Evolutionary conservation across 1,140 invertebrate genomes (phyloP).

Genomic region (Temnothorax curvispinosus): DNA sequence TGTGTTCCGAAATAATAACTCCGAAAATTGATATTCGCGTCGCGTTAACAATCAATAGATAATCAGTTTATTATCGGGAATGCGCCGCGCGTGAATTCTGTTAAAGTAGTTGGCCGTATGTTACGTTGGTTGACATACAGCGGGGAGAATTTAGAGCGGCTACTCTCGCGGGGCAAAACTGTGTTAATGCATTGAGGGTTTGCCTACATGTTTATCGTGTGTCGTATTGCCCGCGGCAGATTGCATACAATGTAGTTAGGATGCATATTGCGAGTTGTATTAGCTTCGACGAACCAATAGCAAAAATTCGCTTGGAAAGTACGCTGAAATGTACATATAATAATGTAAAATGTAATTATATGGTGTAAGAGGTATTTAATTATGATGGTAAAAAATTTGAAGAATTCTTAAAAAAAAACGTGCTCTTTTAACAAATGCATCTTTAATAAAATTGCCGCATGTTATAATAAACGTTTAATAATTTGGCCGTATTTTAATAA

Average conservation of each 20-base stretch:
- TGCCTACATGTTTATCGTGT: slow-evolving; percentile 41
- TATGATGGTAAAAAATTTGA: neutral
- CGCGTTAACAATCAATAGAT: slow-evolving; percentile 39
- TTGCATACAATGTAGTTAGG: slow-evolving; percentile 51
- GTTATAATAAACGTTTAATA: slow-evolving; percentile 3
- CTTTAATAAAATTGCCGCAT: slow-evolving; percentile 8
- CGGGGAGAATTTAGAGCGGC: slow-evolving; percentile 16
- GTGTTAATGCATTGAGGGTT: slow-evolving; percentile 50
- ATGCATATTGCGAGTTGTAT: slow-evolving; percentile 20
- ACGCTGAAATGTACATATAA: neutral
- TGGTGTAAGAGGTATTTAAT: neutral
- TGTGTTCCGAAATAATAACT: slow-evolving; percentile 28
- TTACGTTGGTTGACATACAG: slow-evolving; percentile 35
- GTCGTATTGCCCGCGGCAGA: slow-evolving; percentile 49
- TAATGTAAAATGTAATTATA: neutral
- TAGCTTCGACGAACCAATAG: neutral
- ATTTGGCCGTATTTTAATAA: slow-evolving; percentile 38
- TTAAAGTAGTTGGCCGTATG: slow-evolving; percentile 22
- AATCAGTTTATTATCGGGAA: slow-evolving; percentile 45
- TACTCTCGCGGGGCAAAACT: slow-evolving; percentile 25
- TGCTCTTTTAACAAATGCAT: neutral
- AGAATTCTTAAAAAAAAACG: neutral
- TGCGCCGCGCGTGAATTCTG: slow-evolving; percentile 17
- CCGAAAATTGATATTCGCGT: slow-evolving; percentile 33
- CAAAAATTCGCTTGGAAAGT: neutral